Conservation (phyloP, 2,888 invertebrate genomes). For the Caenorhabditis zanzibari region DNA sequence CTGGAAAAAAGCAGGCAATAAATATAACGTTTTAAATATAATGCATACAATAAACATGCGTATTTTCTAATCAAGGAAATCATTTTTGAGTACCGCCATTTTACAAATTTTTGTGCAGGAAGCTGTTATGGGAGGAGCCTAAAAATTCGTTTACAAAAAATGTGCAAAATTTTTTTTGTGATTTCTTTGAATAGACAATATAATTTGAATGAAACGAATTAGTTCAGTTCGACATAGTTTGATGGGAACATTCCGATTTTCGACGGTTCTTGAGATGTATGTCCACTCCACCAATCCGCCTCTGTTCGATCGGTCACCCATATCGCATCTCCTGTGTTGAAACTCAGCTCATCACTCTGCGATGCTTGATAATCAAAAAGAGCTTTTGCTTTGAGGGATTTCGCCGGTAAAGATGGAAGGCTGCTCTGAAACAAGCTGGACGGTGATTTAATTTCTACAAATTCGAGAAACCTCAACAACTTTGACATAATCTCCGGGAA, state of each 20-base stretch:
- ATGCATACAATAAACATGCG: too few species aligned
- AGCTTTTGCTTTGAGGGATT: conserved; percentile 66
- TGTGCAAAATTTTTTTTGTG: too few species aligned
- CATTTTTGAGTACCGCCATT: too few species aligned
- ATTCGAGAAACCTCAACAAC: conserved; percentile 80
- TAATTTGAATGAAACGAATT: too few species aligned
- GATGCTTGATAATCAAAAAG: conserved; percentile 81
- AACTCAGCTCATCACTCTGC: conserved; percentile 81
- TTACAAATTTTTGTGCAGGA: too few species aligned
- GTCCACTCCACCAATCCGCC: conserved; percentile 82
- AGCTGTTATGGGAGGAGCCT: too few species aligned
- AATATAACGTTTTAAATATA: not conserved
- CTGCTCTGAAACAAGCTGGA: not conserved
- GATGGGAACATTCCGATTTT: conserved; percentile 80
- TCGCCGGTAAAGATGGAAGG: not conserved
- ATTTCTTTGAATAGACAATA: too few species aligned
- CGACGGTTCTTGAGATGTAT: conserved; percentile 54
- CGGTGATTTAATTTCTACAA: not conserved
- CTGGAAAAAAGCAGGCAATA: not conserved
- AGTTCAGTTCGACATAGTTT: conserved; percentile 80
- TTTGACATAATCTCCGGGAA: conserved; percentile 98
- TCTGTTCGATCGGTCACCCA: conserved; percentile 68
- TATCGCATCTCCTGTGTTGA: conserved; percentile 73
- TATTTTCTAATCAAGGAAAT: too few species aligned
- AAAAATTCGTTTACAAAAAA: too few species aligned